Conservation (phyloP, 2,113 vertebrate species). For the Isichthys henryi region DNA sequence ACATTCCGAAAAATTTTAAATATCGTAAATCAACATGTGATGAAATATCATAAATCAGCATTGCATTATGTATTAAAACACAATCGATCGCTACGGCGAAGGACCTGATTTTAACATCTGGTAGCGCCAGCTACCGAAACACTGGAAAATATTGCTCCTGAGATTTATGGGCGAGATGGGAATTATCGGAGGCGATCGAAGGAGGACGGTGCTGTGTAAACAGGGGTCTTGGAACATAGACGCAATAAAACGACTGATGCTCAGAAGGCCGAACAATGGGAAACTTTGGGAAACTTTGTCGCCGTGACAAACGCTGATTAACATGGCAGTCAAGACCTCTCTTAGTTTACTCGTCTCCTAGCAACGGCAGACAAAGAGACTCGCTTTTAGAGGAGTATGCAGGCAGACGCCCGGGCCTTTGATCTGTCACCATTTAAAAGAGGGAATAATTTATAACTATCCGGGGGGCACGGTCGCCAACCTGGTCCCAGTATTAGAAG, state of each 20-base stretch:
- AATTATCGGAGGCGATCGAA: neutral
- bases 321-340: constrained; percentile 56
- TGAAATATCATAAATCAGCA: neutral
- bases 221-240: constrained; percentile 17
- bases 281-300: constrained; percentile 56
- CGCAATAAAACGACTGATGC: constrained; percentile 33
- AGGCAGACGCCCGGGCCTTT: constrained; percentile 57
- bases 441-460: constrained; percentile 38
- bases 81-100: neutral
- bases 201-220: neutral
- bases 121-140: neutral
- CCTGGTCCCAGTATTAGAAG: constrained; percentile 11
- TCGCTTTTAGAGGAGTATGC: constrained; percentile 54
- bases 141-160: neutral
- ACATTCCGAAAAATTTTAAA: neutral
- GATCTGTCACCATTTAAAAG: constrained; percentile 69
- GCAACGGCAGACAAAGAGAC: constrained; percentile 73
- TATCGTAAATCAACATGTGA: neutral
- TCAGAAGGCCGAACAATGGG: constrained; percentile 24
- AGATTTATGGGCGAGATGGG: neutral
- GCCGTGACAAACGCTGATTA: constrained; percentile 66
- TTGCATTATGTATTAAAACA: neutral
- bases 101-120: neutral
- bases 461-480: constrained; percentile 15
- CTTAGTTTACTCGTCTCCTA: constrained; percentile 55